Conservation (phyloP, 2,797 vertebrate species). For the Pangasius mekongensis region DNA sequence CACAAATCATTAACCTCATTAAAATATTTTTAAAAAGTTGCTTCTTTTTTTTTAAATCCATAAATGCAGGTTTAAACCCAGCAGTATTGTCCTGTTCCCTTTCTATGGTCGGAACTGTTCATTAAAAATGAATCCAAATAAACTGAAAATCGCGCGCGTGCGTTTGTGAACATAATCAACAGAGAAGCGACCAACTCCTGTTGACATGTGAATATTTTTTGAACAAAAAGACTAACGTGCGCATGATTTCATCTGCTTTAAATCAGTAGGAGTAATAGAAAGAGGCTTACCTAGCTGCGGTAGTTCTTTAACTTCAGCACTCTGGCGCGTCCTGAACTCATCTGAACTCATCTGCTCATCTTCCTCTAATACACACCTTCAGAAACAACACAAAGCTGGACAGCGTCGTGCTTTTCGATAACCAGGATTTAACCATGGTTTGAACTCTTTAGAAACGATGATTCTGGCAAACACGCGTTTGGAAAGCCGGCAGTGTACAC, state of each 20-base stretch:
- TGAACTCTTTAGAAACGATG: background rate
- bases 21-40: background rate
- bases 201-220: background rate
- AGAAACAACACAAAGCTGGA: background rate
- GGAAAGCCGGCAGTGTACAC: background rate
- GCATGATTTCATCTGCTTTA: background rate
- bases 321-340: background rate
- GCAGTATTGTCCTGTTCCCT: background rate
- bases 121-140: background rate
- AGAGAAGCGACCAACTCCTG: background rate
- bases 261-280: background rate
- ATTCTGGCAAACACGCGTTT: background rate
- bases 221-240: background rate
- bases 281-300: background rate
- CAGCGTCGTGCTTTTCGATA: background rate
- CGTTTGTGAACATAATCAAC: background rate
- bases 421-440: background rate
- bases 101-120: background rate
- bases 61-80: background rate
- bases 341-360: background rate
- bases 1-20: background rate
- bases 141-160: background rate
- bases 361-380: background rate
- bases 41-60: background rate
- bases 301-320: background rate